Base-by-base conservation (phyloP, 2,888 invertebrate genomes). In the Onchidella celtica region DNA sequence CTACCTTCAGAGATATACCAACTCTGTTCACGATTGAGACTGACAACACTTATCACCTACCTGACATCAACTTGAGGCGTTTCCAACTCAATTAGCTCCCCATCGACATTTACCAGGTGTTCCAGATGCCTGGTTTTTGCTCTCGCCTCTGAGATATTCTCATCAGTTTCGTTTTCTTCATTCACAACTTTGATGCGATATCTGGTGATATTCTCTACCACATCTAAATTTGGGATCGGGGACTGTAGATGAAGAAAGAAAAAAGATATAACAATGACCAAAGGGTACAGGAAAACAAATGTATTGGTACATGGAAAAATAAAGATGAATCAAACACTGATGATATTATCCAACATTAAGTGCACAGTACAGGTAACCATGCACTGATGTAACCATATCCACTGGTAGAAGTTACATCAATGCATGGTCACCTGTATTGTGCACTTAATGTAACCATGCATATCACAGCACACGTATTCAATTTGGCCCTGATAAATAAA, bases 161-260 rank as follows among this genome's bases (percentile, higher is more conserved):
- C 70, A 72, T 72, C 70, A 24, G 70, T 72, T 34, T 72, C 70
- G 29, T 32, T 40, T 47, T 72, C 70, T 47, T 72, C 70, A 9
- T 55, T 40, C 29, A 72, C 24, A 72, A 72, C 57, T 27, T 72
- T 72, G 24, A 72, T 55, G 32, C 34, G 55, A 17, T 47, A 72
- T 29, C 70, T 55, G n/a, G 47, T 72, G 24, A 72, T 34, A 40
- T 72, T 40, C 29, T 72, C 57, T 34, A 72, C 34, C 17, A 72
- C 29, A 55, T 57, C 47, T 17, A 72, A n/a, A 55, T 72, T 72
- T 11, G 70, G n/a, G 14, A 72, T 40, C 17, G 70, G 47, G 29
- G 55, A 55, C 70, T 72, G 36, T 11, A 11, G 3, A 14, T 27
- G 2, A 55, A 72, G 55, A 68, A n/a, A 38, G 36, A n/a, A 21